Conservation (phyloP, 2,888 invertebrate species). For the Tachina fera region DNA sequence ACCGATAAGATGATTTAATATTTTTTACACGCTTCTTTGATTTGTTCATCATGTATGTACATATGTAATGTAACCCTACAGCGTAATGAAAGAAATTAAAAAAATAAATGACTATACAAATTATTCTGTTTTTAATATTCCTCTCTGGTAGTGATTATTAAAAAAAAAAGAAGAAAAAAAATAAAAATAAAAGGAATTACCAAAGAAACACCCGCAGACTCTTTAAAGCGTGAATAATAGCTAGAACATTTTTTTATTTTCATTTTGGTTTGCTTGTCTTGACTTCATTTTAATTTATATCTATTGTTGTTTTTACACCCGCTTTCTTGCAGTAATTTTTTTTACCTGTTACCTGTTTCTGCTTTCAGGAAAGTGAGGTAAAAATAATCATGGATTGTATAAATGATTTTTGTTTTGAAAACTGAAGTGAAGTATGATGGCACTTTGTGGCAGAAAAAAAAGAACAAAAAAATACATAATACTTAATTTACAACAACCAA, state of each 20-base stretch:
- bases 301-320: conserved; percentile 10
- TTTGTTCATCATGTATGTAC: conserved; percentile 39
- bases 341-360: conserved; percentile 15
- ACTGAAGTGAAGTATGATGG: not conserved
- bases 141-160: conserved; percentile 40
- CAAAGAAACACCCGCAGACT: conserved; percentile 67
- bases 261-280: conserved; percentile 34
- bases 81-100: conserved; percentile 19
- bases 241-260: conserved; percentile 63
- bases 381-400: not conserved
- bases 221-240: conserved; percentile 67
- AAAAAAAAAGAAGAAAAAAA: conserved; percentile 32
- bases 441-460: not conserved
- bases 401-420: conserved; percentile 25
- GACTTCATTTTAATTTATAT: conserved; percentile 5
- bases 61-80: conserved; percentile 32
- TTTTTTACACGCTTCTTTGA: conserved; percentile 60
- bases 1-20: conserved; percentile 31
- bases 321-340: conserved; percentile 17
- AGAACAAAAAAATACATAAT: not conserved
- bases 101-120: conserved; percentile 36
- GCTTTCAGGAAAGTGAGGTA: not conserved
- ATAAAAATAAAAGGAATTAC: not conserved
- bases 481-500: not conserved
- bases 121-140: conserved; percentile 28